phyloP scores from a whole-genome alignment of 2,113 vertebrate species.

The Halcyon malimbica region DNA sequence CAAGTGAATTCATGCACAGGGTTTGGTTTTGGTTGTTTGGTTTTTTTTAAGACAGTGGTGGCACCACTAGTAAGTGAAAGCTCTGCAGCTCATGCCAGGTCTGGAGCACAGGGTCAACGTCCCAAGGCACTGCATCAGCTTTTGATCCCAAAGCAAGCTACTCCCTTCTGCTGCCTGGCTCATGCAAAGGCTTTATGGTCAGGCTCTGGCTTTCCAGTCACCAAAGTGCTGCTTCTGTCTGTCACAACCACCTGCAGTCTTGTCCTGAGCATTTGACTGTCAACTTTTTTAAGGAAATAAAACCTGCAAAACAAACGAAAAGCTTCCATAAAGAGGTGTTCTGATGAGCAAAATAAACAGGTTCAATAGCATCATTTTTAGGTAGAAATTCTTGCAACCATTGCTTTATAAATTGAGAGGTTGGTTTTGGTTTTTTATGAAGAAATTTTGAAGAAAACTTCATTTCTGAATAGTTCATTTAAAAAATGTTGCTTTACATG shows the following conservation, averaged over 20 bases:
- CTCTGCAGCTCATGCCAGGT: not conserved
- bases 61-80: not conserved
- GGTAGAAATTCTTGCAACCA: not conserved
- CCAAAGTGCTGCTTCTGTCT: not conserved
- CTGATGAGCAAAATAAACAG: not conserved
- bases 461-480: not conserved
- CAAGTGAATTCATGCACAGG: rapidly evolving
- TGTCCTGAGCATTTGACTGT: not conserved
- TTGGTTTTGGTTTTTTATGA: rapidly evolving
- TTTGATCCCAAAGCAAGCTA: not conserved
- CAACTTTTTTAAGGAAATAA: not conserved
- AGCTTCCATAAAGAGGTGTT: not conserved
- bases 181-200: not conserved
- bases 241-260: not conserved
- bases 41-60: not conserved
- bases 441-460: not conserved
- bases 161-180: not conserved
- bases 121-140: not conserved
- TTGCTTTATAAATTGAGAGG: not conserved
- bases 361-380: not conserved
- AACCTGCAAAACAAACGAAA: not conserved
- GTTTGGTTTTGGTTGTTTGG: not conserved
- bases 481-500: not conserved
- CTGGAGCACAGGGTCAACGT: not conserved
- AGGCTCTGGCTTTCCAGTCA: not conserved